Evolutionary conservation across 2,888 invertebrate genomes (phyloP).

Genomic region (Slavum lentiscoides): DNA sequence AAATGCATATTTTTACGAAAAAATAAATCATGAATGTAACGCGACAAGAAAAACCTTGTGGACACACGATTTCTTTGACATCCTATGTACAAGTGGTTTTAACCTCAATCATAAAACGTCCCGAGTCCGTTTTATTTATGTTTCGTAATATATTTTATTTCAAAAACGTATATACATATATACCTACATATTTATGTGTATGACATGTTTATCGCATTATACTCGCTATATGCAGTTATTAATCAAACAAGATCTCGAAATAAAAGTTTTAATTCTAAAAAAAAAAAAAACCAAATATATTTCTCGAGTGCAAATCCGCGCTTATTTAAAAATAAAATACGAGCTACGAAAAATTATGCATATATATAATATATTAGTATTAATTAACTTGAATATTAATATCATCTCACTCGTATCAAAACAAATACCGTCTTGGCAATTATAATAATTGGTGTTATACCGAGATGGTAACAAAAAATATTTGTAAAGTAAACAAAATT

Average conservation of each 20-base stretch:
- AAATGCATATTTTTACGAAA: neutral
- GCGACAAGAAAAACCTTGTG: neutral
- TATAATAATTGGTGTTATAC: too few species aligned
- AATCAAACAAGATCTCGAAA: conserved; percentile 1
- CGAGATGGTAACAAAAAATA: too few species aligned
- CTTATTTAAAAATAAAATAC: neutral
- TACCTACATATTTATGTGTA: neutral
- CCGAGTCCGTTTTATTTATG: conserved; percentile 12
- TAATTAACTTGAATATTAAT: too few species aligned
- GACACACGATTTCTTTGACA: neutral
- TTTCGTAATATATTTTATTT: conserved; percentile 23
- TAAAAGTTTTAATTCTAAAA: neutral
- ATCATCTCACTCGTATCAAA: too few species aligned
- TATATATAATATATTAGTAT: too few species aligned
- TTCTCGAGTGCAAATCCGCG: neutral
- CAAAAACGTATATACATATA: neutral
- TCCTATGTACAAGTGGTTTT: conserved; percentile 14
- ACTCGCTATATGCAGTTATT: neutral
- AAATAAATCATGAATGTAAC: conserved; percentile 3
- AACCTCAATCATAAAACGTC: conserved; percentile 18
- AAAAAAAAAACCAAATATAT: neutral
- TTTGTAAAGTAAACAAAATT: too few species aligned
- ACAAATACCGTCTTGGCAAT: too few species aligned
- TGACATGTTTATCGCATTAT: neutral
- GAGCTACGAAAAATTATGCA: too few species aligned